Percentiles rank a stretch among this genome's conserved stretches.
Conservation (phyloP, 1,140 invertebrate genomes). For the Ctenoplectra terminalis region DNA sequence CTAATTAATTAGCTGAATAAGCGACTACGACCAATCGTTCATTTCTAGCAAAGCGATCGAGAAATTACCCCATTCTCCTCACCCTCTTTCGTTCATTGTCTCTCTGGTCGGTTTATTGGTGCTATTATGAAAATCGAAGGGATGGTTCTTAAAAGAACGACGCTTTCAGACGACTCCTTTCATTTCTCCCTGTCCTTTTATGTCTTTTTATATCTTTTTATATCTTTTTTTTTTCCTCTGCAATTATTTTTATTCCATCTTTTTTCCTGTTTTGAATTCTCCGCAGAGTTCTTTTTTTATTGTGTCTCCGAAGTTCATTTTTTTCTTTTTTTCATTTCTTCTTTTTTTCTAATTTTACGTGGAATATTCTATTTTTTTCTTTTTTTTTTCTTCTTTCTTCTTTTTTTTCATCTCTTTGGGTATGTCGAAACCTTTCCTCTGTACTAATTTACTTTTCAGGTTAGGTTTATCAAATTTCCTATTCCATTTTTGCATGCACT, state of each 20-base stretch:
- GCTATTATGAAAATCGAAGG: neutral
- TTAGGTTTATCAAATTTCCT: neutral
- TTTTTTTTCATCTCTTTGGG: no score
- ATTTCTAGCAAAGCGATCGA: neutral
- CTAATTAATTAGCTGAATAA: constrained; percentile 29
- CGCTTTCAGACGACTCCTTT: neutral
- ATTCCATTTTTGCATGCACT: neutral
- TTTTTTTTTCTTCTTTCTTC: neutral
- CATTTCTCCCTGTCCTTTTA: neutral
- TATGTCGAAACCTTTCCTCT: no score
- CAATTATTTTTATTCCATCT: no score
- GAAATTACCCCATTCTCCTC: constrained; percentile 2
- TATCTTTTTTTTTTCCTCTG: no score
- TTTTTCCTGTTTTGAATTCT: neutral
- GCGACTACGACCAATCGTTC: neutral
- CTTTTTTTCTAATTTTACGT: neutral
- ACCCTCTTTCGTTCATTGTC: neutral
- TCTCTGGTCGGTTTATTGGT: neutral
- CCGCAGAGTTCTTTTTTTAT: no score
- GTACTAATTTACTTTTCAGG: no score
- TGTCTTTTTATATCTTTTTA: no score
- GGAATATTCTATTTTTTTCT: neutral
- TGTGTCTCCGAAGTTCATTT: no score
- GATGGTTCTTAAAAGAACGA: neutral
- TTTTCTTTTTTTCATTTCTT: neutral